These are phyloP conservation scores for Amphipyra tragopoginis DNA, from an alignment of 2,888 invertebrate species.

Conservation along the genomic window DNA sequence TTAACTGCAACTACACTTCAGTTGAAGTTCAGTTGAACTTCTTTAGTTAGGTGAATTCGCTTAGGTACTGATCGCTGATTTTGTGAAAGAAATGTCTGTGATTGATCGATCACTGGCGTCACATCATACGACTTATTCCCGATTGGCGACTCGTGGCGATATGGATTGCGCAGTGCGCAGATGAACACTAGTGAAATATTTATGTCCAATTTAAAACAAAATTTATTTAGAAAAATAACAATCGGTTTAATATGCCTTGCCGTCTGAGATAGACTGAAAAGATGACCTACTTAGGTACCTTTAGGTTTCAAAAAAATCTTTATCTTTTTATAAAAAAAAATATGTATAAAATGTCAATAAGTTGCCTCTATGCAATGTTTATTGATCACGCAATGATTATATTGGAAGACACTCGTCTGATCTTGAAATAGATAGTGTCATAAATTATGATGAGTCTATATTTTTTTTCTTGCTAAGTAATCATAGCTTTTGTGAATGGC, in stretches of 20 bases:
- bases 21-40: too few species aligned
- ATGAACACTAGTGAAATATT: too few species aligned
- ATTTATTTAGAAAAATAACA: background rate
- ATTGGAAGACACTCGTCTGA: constrained; percentile 22
- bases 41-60: too few species aligned
- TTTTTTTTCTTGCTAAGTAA: constrained; percentile 48
- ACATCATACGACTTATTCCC: too few species aligned
- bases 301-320: constrained; percentile 19
- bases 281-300: too few species aligned
- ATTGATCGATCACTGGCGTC: too few species aligned
- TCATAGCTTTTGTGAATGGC: constrained; percentile 40
- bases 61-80: too few species aligned
- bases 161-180: too few species aligned
- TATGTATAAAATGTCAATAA: constrained; percentile 7
- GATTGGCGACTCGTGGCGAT: too few species aligned
- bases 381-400: constrained; percentile 41
- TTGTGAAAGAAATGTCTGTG: too few species aligned
- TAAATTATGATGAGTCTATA: constrained; percentile 42
- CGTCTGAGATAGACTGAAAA: constrained; percentile 43
- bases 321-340: constrained; percentile 11
- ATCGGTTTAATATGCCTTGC: constrained; percentile 15
- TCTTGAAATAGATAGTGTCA: constrained; percentile 37
- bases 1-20: too few species aligned
- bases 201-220: too few species aligned
- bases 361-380: constrained; percentile 27